Conservation (phyloP, 2,113 vertebrate genomes). For the Rhea pennata region DNA sequence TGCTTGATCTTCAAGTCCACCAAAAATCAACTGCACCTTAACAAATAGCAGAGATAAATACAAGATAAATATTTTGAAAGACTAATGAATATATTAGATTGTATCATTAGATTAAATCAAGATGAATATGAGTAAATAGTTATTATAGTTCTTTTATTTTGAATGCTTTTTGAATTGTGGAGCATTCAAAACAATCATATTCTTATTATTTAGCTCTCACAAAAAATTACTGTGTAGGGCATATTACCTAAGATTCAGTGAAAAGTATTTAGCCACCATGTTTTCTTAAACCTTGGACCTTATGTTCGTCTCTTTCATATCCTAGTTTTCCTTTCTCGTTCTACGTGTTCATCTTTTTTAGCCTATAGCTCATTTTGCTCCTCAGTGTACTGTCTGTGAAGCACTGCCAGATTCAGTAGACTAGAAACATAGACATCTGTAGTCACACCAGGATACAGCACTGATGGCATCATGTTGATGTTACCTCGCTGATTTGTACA, state of each 20-base stretch:
- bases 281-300: not conserved
- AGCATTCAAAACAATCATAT: not conserved
- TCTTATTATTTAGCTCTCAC: not conserved
- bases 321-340: not conserved
- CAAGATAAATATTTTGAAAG: not conserved
- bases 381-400: not conserved
- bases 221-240: not conserved
- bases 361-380: not conserved
- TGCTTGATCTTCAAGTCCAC: not conserved
- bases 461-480: not conserved
- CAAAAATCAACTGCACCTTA: not conserved
- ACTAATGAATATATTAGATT: not conserved
- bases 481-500: not conserved
- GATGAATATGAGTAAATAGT: not conserved
- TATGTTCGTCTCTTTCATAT: not conserved
- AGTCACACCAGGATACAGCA: not conserved
- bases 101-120: not conserved
- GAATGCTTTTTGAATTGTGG: not conserved
- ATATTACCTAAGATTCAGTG: not conserved
- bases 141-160: not conserved
- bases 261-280: not conserved
- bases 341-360: not conserved
- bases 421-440: not conserved
- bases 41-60: not conserved
- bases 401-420: not conserved